phyloP scores from a whole-genome alignment of 2,888 invertebrate species.

The Calameuta pallipes region DNA sequence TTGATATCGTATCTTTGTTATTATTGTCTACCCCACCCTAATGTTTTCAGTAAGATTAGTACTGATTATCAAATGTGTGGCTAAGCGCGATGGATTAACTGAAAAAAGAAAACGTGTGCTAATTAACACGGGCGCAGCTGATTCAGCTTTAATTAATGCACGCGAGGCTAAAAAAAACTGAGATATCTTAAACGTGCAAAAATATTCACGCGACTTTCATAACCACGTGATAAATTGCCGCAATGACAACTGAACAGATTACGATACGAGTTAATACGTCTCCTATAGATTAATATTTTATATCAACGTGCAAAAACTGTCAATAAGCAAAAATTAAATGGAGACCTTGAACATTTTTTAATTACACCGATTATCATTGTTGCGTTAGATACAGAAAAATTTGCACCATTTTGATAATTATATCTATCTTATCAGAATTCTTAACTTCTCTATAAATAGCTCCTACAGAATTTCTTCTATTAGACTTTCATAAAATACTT shows the following conservation, averaged over 20 bases:
- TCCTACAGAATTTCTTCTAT: background rate
- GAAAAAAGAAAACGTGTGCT: background rate
- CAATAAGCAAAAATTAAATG: background rate
- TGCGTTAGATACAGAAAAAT: background rate
- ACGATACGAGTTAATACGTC: background rate
- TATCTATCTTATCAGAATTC: background rate
- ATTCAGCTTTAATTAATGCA: background rate
- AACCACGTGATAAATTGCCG: no score
- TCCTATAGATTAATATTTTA: background rate
- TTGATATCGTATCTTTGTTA: background rate
- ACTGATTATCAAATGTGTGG: background rate
- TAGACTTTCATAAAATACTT: background rate
- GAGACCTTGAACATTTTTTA: background rate
- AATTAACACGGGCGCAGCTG: background rate
- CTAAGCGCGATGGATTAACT: background rate
- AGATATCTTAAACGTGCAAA: background rate
- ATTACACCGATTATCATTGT: background rate
- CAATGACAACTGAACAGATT: no score
- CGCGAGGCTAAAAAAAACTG: background rate
- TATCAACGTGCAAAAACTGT: no score
- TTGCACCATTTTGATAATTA: background rate
- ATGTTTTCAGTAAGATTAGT: background rate
- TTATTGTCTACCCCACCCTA: background rate
- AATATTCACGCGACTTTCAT: background rate
- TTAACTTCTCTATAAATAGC: background rate